Evolutionary conservation across 1,140 invertebrate species (phyloP).

Genomic region (Anastrepha obliqua): DNA sequence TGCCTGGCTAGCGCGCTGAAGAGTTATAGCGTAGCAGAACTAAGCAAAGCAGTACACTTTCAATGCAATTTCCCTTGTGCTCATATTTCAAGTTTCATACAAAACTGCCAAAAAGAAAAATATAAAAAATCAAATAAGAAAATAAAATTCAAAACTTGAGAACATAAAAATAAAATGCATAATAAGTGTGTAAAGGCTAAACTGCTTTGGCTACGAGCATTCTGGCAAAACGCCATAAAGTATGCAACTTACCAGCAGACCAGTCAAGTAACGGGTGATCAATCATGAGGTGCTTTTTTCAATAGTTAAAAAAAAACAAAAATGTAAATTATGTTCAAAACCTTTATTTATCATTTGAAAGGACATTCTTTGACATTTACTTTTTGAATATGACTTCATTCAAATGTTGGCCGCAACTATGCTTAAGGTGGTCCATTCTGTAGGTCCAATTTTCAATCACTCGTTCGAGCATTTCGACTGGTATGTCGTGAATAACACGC

Average conservation of each 20-base stretch:
- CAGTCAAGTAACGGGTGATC: neutral
- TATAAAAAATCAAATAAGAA: neutral
- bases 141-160: neutral
- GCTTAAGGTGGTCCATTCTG: too few relatives aligned
- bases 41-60: neutral
- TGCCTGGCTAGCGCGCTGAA: constrained; percentile 6
- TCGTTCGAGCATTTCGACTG: too few relatives aligned
- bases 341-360: too few relatives aligned
- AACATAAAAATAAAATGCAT: constrained; percentile 25
- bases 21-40: neutral
- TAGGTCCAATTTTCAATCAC: too few relatives aligned
- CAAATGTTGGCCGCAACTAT: too few relatives aligned
- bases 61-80: constrained; percentile 23
- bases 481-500: too few relatives aligned
- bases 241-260: neutral
- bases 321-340: too few relatives aligned
- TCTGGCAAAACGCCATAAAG: constrained; percentile 25
- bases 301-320: neutral
- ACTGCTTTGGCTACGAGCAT: constrained; percentile 3
- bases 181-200: neutral
- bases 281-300: too few relatives aligned
- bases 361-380: too few relatives aligned
- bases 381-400: too few relatives aligned
- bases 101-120: constrained; percentile 28
- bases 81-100: constrained; percentile 39